Percentiles rank a stretch among this genome's conserved stretches.
Evolutionary conservation across 2,888 invertebrate species (phyloP).

Genomic region (Antheraea assamensis): DNA sequence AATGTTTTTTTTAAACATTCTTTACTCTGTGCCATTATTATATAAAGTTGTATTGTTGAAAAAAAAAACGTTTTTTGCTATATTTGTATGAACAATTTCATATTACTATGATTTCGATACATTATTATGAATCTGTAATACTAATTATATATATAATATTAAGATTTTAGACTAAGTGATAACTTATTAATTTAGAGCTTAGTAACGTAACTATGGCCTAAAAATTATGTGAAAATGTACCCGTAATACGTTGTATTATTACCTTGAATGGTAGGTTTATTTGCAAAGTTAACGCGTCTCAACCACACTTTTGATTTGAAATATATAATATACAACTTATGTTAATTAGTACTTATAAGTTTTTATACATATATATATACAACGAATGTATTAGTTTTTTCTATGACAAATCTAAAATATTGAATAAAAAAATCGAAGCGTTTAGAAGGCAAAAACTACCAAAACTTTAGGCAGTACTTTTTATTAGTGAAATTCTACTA

Average conservation of each 20-base stretch:
- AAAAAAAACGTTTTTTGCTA: neutral
- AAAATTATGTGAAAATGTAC: neutral
- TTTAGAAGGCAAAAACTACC: neutral
- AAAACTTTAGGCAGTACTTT: constrained; percentile 4
- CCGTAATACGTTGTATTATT: neutral
- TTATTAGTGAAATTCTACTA: neutral
- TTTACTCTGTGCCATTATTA: constrained; percentile 17
- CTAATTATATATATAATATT: constrained; percentile 31
- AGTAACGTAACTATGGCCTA: constrained; percentile 22
- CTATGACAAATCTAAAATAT: neutral
- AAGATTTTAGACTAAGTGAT: constrained; percentile 34
- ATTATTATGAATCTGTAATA: constrained; percentile 9
- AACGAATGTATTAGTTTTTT: constrained; percentile 50
- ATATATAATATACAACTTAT: neutral
- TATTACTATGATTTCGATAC: constrained; percentile 9
- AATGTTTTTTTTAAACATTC: neutral
- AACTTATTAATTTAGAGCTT: constrained; percentile 44
- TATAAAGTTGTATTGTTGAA: neutral
- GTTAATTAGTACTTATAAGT: constrained; percentile 53
- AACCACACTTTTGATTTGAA: neutral
- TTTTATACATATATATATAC: constrained; percentile 73
- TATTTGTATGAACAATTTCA: constrained; percentile 16
- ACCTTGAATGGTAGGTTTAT: neutral
- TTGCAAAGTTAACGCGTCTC: neutral
- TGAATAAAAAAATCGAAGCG: constrained; percentile 14